Base-by-base conservation (phyloP, 2,888 invertebrate genomes). In the Sphecodes monilicornis region DNA sequence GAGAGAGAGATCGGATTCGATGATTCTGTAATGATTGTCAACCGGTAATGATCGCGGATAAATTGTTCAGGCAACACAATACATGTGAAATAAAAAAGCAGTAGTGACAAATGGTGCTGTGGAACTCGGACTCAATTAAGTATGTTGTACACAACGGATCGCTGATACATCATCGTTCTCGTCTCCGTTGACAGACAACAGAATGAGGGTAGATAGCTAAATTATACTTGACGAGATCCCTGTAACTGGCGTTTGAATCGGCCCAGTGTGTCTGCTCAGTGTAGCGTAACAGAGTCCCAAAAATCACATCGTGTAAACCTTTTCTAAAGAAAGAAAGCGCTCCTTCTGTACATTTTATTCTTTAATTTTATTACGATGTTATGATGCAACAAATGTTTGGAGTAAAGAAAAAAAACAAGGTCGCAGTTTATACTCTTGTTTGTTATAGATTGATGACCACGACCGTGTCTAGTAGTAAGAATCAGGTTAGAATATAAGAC, bases 281-380 rank as follows among this genome's bases (percentile, higher is more conserved):
- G 80, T 90, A 92, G 92, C 86, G 92, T 92, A 92, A 93, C 89
- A 88, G 93, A 83, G 93, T 94, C 94, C 93, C 93, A n/a, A 54
- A 36, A 80, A 50, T 77, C 80, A 88, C 80, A 26, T 68, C 39
- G 68, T 91, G 85, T 91, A 91, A 86, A 92, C 89, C 88, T 94
- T 94, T 92, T 91, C 92, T 93, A 60, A 60, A 60, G 29, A 60
- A 29, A 60, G 60, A 91, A 93, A 68, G 92, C 89, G 90, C 92
- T 93, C 92, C 57, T 93, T 94, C 93, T 94, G 94, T 94, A 94
- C 93, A 94, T 94, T 94, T 94, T 93, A 92, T 92, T 93, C 86
- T 90, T 90, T 93, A 92, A 93, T 91, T 93, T 92, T 93, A 92
- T 91, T 92, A 93, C 91, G 85, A 90, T 92, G 90, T 91, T 90